These are phyloP conservation scores for Pristis pectinata DNA, from an alignment of 2,797 vertebrate species.

Conservation along the genomic window DNA sequence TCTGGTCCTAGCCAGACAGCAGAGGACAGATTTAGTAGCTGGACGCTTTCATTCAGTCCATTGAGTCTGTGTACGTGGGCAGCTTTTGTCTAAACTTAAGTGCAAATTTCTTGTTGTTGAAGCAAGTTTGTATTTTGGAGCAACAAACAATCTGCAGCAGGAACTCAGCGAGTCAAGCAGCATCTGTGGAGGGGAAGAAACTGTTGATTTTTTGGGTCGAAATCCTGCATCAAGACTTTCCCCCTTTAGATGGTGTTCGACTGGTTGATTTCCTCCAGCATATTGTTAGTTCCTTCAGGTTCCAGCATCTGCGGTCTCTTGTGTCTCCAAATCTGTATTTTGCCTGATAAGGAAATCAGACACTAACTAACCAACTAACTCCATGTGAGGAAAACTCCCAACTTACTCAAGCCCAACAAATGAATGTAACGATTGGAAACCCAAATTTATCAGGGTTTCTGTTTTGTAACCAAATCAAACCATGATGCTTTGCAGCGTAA, in stretches of 20 bases:
- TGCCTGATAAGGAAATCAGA: not conserved
- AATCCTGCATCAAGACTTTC: too few species aligned
- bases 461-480: not conserved
- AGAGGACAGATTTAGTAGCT: not conserved
- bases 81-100: not conserved
- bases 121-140: not conserved
- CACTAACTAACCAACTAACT: not conserved
- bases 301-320: too few species aligned
- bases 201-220: too few species aligned
- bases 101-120: not conserved
- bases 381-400: not conserved
- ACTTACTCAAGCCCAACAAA: not conserved
- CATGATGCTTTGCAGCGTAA: not conserved
- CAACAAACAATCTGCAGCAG: too few species aligned
- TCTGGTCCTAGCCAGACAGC: too few species aligned
- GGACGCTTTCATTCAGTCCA: not conserved
- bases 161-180: too few species aligned
- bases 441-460: not conserved
- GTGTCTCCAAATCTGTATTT: too few species aligned
- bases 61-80: not conserved
- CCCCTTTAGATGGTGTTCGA: too few species aligned
- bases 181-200: too few species aligned
- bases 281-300: too few species aligned
- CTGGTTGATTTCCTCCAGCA: too few species aligned
- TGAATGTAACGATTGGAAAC: not conserved